Evolutionary conservation across 2,888 invertebrate genomes (phyloP), one percentile per base, ranked within the genome.

Genomic region (Drosophila vallismaia): DNA sequence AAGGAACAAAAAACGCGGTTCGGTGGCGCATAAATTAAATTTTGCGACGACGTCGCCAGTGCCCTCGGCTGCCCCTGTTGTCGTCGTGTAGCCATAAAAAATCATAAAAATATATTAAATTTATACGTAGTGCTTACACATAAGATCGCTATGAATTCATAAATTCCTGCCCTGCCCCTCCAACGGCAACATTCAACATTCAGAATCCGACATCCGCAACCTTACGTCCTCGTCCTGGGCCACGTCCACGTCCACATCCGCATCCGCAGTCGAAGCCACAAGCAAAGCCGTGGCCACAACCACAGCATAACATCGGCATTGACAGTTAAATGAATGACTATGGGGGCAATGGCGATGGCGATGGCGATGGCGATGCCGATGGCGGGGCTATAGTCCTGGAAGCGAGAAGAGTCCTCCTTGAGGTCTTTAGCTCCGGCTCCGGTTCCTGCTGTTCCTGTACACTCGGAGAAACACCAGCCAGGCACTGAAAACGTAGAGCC

Each of bases 71-170:
- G n/a, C n/a, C n/a, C n/a, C n/a, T 64, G 52, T 31, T 42, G 62
- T n/a, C 68, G 50, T 58, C 29, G 67, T 38, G 36, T 48, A 58
- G 44, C 69, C 71, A 68, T 66, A 71, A 54, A 74, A 71, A 73
- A 81, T 84, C 81, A 81, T 81, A 81, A 81, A 84, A 81, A 81
- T 81, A 81, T 84, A 81, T 81, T 84, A 84, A 64, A 71, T 72
- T 71, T 72, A 72, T 68, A 71, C 71, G 70, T 70, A 70, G 57
- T 60, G 56, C 63, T 62, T 75, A 68, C 68, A 63, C 75, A 78
- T 56, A 73, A 71, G 74, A 71, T 78, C 72, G 72, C 77, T 54
- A 76, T 75, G 77, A 77, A 74, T 78, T 77, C 73, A 72, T 73
- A 67, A 64, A 72, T 77, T 74, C 71, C 54, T 59, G 52, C 51